Evolutionary conservation across 2,888 invertebrate genomes (phyloP).

Genomic region (Drosophila neonasuta): DNA sequence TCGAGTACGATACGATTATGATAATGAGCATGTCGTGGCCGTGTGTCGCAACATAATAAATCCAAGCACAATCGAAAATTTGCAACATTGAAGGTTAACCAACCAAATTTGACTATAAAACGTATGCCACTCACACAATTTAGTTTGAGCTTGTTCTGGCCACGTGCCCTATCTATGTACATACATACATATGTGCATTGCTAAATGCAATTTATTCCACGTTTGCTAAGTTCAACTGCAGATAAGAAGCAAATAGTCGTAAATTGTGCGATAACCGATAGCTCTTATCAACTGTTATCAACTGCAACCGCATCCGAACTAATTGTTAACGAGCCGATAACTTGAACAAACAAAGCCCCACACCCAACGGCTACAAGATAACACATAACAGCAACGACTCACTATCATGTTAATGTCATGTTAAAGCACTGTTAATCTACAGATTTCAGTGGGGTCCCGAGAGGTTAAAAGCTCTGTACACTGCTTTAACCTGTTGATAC

Average conservation of each 20-base stretch:
- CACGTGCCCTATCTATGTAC: conserved; percentile 21
- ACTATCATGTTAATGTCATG: background rate
- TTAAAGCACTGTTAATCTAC: background rate
- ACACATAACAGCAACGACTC: background rate
- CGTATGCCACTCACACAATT: conserved; percentile 10
- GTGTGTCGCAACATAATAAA: conserved; percentile 18
- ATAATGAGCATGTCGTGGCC: conserved; percentile 28
- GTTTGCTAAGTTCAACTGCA: background rate
- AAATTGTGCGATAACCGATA: conserved; percentile 28
- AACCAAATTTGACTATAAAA: background rate
- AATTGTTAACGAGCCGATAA: conserved; percentile 24
- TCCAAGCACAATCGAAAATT: conserved; percentile 8
- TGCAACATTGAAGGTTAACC: conserved; percentile 20
- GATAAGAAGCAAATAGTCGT: conserved; percentile 21
- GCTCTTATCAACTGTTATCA: conserved; percentile 22
- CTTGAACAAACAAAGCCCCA: conserved; percentile 4
- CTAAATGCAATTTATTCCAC: background rate
- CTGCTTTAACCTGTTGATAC: background rate
- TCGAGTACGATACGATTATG: conserved; percentile 20
- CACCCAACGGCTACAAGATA: background rate
- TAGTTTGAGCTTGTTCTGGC: conserved; percentile 16
- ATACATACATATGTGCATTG: background rate
- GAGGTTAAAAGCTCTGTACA: background rate
- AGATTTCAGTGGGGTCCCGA: background rate
- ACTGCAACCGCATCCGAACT: conserved; percentile 17